Evolutionary conservation across 2,113 vertebrate species (phyloP), one percentile per base, ranked within the genome.

Genomic region (Pogonocichla stellata): DNA sequence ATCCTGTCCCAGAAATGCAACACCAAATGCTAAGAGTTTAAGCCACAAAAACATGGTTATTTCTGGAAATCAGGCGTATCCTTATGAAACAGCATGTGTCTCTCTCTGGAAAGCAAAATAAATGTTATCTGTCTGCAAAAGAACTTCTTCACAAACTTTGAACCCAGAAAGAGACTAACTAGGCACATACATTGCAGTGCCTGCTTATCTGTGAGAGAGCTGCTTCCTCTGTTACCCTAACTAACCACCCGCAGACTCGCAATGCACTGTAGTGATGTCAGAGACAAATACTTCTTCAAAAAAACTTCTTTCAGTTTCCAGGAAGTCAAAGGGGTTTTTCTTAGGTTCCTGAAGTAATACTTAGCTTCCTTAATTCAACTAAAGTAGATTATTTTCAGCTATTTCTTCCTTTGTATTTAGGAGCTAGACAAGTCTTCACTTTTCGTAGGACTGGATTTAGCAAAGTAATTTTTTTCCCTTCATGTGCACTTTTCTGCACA

Each of bases 41-140:
- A 98, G 97, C 98, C 98, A 96, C 94, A 96, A 92, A 97, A 97
- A 90, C 97, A 98, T 97, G 98, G 98, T 99, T 98, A 99, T 98
- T 90, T 98, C 98, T 98, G 97, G 97, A 95, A 96, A 97, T 96
- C 90, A 92, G 95, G 91, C 48, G 95, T 96, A 96, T 96, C 96
- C 96, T 95, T 93, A 96, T 72, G 97, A 97, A 98, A 97, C 97
- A 98, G 98, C 98, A 98, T 98, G 94, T 98, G 98, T 98, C 93
- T 98, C 73, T 85, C 97, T 96, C 95, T 97, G 95, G 92, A 98
- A 97, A 96, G 96, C 95, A 98, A 98, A 96, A 96, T 85, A 97
- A 92, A 72, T 79, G 72, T 97, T 97, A 97, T 92, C 86, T 88
- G 60, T n/a, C 85, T 79, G 91, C 45, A 88, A 74, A 96, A 79